phyloP scores from a whole-genome alignment of 2,797 vertebrate genomes.

The Acanthurus lineatus region DNA sequence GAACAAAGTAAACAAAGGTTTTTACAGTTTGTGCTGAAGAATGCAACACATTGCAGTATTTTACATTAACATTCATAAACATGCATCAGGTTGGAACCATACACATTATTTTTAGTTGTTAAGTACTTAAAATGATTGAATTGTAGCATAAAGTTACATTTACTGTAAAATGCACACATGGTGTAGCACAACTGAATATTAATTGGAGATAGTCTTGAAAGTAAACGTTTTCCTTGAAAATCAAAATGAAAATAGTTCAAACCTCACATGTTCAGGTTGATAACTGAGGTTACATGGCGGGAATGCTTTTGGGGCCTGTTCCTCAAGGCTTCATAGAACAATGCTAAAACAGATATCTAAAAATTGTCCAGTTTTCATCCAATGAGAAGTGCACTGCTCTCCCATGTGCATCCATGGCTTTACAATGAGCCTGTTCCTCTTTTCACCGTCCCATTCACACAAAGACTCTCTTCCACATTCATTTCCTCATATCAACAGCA shows the following conservation, averaged over 20 bases:
- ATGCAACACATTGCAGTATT: constrained; percentile 18
- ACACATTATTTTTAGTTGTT: constrained; percentile 35
- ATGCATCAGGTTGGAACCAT: constrained; percentile 38
- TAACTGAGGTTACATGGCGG: constrained; percentile 37
- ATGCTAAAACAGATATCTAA: background rate
- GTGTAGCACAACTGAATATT: constrained; percentile 15
- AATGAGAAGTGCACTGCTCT: constrained; percentile 43
- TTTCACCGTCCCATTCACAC: constrained; percentile 10
- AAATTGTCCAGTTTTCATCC: constrained; percentile 58
- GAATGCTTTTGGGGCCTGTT: constrained; percentile 32
- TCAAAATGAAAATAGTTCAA: constrained; percentile 16
- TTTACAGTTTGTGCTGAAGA: constrained; percentile 38
- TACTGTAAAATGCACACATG: constrained; percentile 3
- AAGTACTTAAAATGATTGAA: constrained; percentile 43
- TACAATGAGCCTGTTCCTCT: constrained; percentile 14
- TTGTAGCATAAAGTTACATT: constrained; percentile 40
- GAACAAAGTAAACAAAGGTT: constrained; percentile 28
- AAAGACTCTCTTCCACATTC: constrained; percentile 13
- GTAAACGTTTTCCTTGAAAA: constrained; percentile 47
- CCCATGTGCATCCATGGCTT: background rate
- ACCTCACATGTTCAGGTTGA: constrained; percentile 27
- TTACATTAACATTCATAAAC: constrained; percentile 30
- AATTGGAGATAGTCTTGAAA: background rate
- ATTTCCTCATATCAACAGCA: constrained; percentile 50
- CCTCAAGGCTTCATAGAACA: constrained; percentile 23